Evolutionary conservation across 2,797 vertebrate genomes (phyloP), one percentile per base, ranked within the genome.

Genomic region (Sebastes melanostomus): DNA sequence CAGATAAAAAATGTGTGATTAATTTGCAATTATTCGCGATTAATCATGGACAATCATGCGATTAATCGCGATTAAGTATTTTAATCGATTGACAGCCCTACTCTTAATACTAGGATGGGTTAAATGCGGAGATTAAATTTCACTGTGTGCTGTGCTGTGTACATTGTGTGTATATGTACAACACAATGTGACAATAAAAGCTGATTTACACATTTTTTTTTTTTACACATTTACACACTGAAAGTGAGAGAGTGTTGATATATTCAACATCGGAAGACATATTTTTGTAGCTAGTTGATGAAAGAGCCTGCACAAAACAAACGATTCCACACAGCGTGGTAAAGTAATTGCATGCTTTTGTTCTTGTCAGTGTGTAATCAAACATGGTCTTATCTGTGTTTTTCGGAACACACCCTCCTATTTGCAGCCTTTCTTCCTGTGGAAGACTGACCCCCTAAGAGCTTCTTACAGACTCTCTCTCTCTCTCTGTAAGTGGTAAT

Each of bases 331-430:
- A 36, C 25, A 36, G 83, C n/a, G 13, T 66, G 70, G 38, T 66
- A 27, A 71, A 80, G 81, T 93, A 89, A 90, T 88, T 85, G 82
- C 80, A 89, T 69, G 82, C 77, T 85, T 88, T 89, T 85, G 84
- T 85, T 68, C 78, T 77, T 82, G 87, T 86, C 87, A 89, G 79
- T 76, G 84, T 88, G 75, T 88, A 79, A 88, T 91, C 82, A 93
- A 88, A 91, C 80, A 72, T 54, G 69, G 72, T 85, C 58, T 89
- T 87, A 82, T 89, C 87, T 81, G 75, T 76, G 85, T 77, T 80
- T 52, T 46, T 87, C 65, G 24, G 81, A 85, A 78, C 80, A 75
- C 77, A 81, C 79, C 86, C 84, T 82, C 76, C 70, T 72, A 91
- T 91, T 89, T 91, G 62, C 80, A 86, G 82, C 81, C 66, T 84